A percentile compares a stretch with the other conserved stretches of the same genome.
Evolutionary conservation across 2,888 invertebrate species (phyloP).

Genomic region (Molanna angustata): DNA sequence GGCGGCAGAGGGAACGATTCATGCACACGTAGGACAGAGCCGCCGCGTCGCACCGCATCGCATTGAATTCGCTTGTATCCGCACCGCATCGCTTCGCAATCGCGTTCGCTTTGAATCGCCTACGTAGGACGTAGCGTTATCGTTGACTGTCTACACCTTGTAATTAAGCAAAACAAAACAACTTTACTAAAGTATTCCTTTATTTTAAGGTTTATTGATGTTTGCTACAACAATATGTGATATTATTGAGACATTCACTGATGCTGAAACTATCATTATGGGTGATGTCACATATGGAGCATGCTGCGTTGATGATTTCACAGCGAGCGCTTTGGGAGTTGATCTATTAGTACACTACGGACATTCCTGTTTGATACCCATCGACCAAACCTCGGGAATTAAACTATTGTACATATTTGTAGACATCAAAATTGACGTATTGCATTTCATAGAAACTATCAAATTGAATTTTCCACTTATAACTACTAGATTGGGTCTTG

Average conservation of each 20-base stretch:
- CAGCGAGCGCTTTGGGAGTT: conserved; percentile 85
- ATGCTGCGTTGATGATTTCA: conserved; percentile 97
- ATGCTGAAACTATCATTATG: conserved; percentile 92
- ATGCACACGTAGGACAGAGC: too few relatives aligned
- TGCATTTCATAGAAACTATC: conserved; percentile 90
- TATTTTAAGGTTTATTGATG: conserved; percentile 76
- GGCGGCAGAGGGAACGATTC: too few relatives aligned
- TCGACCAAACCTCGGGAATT: conserved; percentile 79
- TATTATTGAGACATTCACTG: conserved; percentile 85
- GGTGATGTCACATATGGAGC: conserved; percentile 99
- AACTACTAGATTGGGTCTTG: conserved; percentile 72
- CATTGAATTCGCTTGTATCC: too few relatives aligned
- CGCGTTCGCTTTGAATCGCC: too few relatives aligned
- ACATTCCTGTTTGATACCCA: conserved; percentile 93
- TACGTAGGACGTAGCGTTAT: too few relatives aligned
- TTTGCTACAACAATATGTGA: conserved; percentile 92
- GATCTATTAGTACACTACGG: conserved; percentile 96
- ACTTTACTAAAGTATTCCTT: too few relatives aligned
- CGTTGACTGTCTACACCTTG: too few relatives aligned
- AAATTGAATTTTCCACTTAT: conserved; percentile 66
- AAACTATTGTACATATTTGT: conserved; percentile 97
- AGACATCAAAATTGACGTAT: conserved; percentile 92
- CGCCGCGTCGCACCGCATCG: too few relatives aligned
- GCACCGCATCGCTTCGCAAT: too few relatives aligned
- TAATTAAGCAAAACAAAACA: background rate